phyloP scores from a whole-genome alignment of 2,113 vertebrate genomes.

The Megaptera novaeangliae region DNA sequence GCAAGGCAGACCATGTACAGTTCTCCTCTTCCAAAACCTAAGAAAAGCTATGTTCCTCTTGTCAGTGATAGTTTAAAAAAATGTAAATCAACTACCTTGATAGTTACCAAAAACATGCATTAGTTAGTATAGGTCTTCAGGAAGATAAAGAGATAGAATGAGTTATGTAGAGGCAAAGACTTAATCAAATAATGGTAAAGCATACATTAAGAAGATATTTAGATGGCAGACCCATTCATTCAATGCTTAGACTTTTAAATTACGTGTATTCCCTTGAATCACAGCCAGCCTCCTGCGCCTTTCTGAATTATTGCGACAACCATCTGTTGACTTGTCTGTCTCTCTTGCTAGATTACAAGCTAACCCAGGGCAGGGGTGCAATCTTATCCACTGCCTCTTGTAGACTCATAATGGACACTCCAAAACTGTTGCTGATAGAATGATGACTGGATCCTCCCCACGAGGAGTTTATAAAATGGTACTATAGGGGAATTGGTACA shows the following conservation, averaged over 20 bases:
- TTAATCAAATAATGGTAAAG: neutral
- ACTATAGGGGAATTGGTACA: no score
- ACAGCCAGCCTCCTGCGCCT: neutral
- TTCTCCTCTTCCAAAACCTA: neutral
- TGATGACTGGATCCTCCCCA: neutral
- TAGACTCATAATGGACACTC: neutral
- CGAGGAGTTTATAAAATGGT: neutral
- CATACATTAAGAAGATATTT: neutral
- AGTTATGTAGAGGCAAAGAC: neutral
- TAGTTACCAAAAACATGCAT: neutral
- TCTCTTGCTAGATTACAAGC: neutral
- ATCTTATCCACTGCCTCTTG: neutral
- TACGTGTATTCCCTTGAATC: neutral
- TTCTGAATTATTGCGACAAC: neutral
- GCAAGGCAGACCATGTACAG: neutral
- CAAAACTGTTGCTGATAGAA: neutral
- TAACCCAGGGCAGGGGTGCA: neutral
- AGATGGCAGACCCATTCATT: neutral
- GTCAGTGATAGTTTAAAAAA: neutral
- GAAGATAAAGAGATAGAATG: neutral
- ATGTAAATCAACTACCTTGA: neutral
- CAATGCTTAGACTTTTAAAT: neutral
- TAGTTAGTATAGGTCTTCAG: neutral
- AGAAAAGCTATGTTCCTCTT: neutral
- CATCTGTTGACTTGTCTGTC: neutral